Evolutionary conservation across 2,797 vertebrate species (phyloP).

Genomic region (Brachymystax lenok): DNA sequence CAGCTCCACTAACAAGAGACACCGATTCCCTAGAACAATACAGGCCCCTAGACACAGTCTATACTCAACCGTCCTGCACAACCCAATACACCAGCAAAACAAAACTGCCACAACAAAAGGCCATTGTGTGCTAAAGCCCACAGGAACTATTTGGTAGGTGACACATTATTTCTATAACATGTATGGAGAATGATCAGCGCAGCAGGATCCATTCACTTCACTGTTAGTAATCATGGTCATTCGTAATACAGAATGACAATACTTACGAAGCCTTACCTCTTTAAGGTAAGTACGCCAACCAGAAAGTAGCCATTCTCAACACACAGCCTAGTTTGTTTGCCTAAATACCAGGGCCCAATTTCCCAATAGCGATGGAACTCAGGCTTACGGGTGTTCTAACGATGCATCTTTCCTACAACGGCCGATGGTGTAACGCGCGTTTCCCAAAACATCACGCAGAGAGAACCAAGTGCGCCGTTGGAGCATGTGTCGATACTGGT

Average conservation of each 20-base stretch:
- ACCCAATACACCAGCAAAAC: slow-evolving; percentile 67
- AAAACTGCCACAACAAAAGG: slow-evolving; percentile 72
- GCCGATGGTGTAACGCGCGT: no score
- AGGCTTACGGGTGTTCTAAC: no score
- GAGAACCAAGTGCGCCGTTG: no score
- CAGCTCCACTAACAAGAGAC: slow-evolving; percentile 71
- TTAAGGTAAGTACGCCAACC: background rate
- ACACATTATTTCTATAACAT: slow-evolving; percentile 67
- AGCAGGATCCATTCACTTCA: slow-evolving; percentile 50
- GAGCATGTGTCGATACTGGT: no score
- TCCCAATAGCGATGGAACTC: no score
- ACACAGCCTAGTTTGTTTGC: background rate
- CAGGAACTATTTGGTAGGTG: slow-evolving; percentile 48
- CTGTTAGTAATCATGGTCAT: slow-evolving; percentile 41
- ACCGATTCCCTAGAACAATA: slow-evolving; percentile 72
- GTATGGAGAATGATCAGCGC: slow-evolving; percentile 63
- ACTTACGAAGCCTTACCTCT: background rate
- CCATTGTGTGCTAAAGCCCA: slow-evolving; percentile 71
- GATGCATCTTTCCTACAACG: no score
- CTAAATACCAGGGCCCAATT: background rate
- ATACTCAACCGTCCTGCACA: slow-evolving; percentile 61
- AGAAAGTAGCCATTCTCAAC: background rate
- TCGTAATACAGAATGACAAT: background rate
- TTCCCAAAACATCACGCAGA: no score
- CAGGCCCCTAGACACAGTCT: slow-evolving; percentile 72